Evolutionary conservation across 2,888 invertebrate species (phyloP).

Genomic region (Cephus pygmeus): DNA sequence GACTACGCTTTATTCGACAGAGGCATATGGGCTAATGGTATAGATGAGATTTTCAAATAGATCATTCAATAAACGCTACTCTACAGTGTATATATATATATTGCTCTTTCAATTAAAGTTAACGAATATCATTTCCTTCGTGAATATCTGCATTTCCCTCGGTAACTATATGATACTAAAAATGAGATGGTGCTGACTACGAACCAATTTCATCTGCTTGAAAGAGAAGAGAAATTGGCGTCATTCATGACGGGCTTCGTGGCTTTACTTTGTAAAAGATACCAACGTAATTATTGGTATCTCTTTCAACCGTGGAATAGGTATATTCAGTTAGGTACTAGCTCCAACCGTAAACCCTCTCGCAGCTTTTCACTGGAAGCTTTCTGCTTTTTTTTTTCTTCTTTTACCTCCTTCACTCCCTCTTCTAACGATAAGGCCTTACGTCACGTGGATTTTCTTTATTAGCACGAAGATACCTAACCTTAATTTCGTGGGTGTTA

Average conservation of each 20-base stretch:
- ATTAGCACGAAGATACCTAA: neutral
- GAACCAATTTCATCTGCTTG: conserved; percentile 29
- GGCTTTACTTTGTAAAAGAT: conserved; percentile 39
- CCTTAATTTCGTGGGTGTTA: neutral
- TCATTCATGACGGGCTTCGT: conserved; percentile 47
- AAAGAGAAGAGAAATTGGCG: conserved; percentile 45
- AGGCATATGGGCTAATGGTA: neutral
- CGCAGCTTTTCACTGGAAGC: conserved; percentile 30
- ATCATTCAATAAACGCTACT: neutral
- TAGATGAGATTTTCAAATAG: neutral
- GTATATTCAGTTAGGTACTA: conserved; percentile 41
- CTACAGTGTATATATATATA: neutral
- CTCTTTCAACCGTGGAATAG: conserved; percentile 43
- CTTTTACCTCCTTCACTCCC: conserved; percentile 1
- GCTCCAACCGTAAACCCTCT: conserved; percentile 33
- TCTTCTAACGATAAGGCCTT: neutral
- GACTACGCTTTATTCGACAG: neutral
- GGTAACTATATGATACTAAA: neutral
- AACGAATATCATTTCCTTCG: neutral
- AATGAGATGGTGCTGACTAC: neutral
- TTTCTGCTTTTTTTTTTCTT: neutral
- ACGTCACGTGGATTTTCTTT: neutral
- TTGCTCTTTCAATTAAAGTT: neutral
- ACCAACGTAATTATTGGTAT: conserved; percentile 47
- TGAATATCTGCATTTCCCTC: neutral